phyloP scores from a whole-genome alignment of 2,797 vertebrate genomes.

The Synaphobranchus kaupii region DNA sequence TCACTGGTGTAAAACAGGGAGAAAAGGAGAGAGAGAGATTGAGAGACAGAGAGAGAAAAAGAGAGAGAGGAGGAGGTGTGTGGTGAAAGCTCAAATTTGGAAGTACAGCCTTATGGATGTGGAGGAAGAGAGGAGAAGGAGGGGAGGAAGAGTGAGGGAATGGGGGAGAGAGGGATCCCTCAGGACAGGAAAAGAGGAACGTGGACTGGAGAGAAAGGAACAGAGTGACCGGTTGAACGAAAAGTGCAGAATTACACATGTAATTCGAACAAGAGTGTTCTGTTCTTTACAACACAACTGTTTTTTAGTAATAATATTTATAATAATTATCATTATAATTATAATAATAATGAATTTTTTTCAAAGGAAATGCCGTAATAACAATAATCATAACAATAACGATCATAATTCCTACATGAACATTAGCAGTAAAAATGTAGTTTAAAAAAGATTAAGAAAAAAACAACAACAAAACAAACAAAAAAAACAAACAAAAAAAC shows the following conservation, averaged over 20 bases:
- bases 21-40: constrained; percentile 10
- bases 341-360: constrained; percentile 64
- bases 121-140: not conserved
- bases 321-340: constrained; percentile 66
- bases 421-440: constrained; percentile 71
- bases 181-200: constrained; percentile 14
- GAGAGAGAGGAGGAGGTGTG: constrained; percentile 12
- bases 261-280: constrained; percentile 71
- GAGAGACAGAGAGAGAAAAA: constrained; percentile 20
- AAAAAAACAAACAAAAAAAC: not conserved
- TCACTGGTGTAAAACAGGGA: constrained; percentile 57
- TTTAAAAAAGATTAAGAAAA: constrained; percentile 56
- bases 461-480: constrained; percentile 23
- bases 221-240: constrained; percentile 65
- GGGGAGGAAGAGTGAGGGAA: constrained; percentile 26
- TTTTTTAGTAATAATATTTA: constrained; percentile 69
- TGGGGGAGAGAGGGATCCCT: constrained; percentile 26
- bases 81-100: constrained; percentile 5
- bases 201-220: constrained; percentile 2
- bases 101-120: not conserved
- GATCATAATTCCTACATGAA: constrained; percentile 80
- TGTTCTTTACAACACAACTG: constrained; percentile 82
- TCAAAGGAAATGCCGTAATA: constrained; percentile 72
- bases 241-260: constrained; percentile 88
- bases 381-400: constrained; percentile 85